phyloP scores from a whole-genome alignment of 2,888 invertebrate genomes.

The Athetis lepigone region DNA sequence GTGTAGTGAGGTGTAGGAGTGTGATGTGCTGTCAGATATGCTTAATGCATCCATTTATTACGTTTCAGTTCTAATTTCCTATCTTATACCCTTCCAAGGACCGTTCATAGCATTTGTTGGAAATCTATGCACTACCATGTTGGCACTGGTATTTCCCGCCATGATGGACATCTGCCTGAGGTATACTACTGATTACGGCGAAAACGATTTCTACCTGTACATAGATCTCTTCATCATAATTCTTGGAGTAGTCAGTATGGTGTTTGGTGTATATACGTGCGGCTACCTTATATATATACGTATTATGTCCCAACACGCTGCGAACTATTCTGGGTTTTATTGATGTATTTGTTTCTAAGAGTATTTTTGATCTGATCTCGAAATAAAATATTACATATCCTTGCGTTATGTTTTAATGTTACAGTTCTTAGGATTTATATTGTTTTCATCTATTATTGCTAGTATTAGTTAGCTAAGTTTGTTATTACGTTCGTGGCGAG shows the following conservation, averaged over 20 bases:
- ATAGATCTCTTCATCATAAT: constrained; percentile 71
- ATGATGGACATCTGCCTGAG: constrained; percentile 78
- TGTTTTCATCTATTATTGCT: no score
- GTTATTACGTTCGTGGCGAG: no score
- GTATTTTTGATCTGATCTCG: constrained; percentile 8
- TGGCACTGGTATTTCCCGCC: constrained; percentile 78
- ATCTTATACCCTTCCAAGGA: constrained; percentile 76
- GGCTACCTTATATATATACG: constrained; percentile 74
- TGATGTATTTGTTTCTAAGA: background rate
- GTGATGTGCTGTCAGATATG: no score
- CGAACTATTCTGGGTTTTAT: constrained; percentile 57
- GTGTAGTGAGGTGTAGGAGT: no score
- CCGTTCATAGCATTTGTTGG: constrained; percentile 81
- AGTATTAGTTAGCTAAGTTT: no score
- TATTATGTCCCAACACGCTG: constrained; percentile 61
- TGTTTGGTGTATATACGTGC: constrained; percentile 70
- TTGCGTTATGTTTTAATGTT: constrained; percentile 20
- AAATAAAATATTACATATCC: constrained; percentile 20
- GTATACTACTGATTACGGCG: constrained; percentile 76
- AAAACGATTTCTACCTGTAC: constrained; percentile 65
- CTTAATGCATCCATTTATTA: constrained; percentile 12
- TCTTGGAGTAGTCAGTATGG: constrained; percentile 66
- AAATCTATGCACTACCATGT: constrained; percentile 75
- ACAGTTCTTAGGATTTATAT: no score
- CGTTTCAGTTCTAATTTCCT: constrained; percentile 77